Evolutionary conservation across 1,140 invertebrate genomes (phyloP), one percentile per base, ranked within the genome.

Genomic region (Monochamus saltuarius): DNA sequence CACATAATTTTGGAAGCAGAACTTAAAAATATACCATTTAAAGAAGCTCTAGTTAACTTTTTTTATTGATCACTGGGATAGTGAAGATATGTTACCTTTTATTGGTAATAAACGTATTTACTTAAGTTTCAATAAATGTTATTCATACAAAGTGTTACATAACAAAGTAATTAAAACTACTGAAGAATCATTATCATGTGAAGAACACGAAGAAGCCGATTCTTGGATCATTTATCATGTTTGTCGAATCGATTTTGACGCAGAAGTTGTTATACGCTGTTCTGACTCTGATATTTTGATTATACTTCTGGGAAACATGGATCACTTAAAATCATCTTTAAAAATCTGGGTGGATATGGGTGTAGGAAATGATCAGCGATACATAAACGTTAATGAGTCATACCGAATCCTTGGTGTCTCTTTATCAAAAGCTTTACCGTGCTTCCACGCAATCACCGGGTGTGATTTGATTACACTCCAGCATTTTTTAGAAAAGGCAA

Each of bases 171-270:
- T 52, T 16, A 54, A 56, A 50, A 56, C 59, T 51, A 9, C 34
- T 19, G 42, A 50, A 22, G 43, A 50, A 45, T 36, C 52, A 43
- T 39, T 49, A 14, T 56, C 42, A 10, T 71, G 66, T 58, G 16
- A 40, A 61, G 65, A 59, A 22, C 71, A 70, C 57, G 67, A 73
- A 68, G 69, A 73, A 64, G 66, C 64, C 7, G 70, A 67, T 60
- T 63, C 62, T 13, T 67, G 62, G 47, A 67, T 68, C 11, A 53
- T 62, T 58, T 69, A 59, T 63, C 62, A 63, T 56, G 47, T 59
- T 58, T 67, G 62, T 39, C 55, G 60, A 58, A 57, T 59, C 6
- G 47, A 65, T 50, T 46, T 43, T 59, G 43, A 65, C 52, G 53
- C 51, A 36, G 57, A 56, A 29, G 61, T 70, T 53, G 39, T 49